Evolutionary conservation across 2,888 invertebrate genomes (phyloP), one percentile per base, ranked within the genome.

Genomic region (Chloroclysta siterata): DNA sequence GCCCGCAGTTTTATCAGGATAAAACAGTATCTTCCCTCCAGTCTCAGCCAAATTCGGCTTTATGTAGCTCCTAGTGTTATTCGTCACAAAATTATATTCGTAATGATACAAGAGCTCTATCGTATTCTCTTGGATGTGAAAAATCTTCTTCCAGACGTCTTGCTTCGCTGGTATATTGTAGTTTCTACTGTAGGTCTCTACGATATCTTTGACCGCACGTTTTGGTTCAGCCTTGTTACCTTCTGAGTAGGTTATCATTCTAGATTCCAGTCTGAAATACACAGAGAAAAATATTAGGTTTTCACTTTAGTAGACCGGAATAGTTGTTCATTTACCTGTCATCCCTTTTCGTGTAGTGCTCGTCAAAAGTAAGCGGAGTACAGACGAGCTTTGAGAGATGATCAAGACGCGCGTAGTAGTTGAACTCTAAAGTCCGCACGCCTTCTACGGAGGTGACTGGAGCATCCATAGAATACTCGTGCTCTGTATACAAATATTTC

Each of bases 11-110:
- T 95, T 93, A 4, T 94, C 93, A 0, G 95, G 94, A 78, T 95
- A 93, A 70, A 95, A 96, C 44, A 92, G 81, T 10, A 96, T 89
- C 71, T 94, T 94, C 5, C 95, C 95, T 0, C 95, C 96, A 73
- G 95, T 95, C 75, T 97, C 96, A 0, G 95, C 94, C 58, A 95
- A 84, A 5, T 95, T 94, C 0, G 97, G 96, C 75, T 96, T 97
- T 2, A 93, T 87, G 72, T 95, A 97, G 54, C 88, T 93, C 46
- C 96, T 93, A 0, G 94, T 95, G 11, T 95, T 93, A 66, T 95
- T 94, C 0, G 95, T 94, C 4, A 95, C 93, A 69, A 94, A 93
- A 56, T 93, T 95, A 63, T 94, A 92, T 0, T 89, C 94, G 72
- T 95, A 95, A 72, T 96, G 96, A 77, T 94, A 95, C 44, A 94